Evolutionary conservation across 1,140 invertebrate species (phyloP).

Genomic region (Octopus bimaculoides): DNA sequence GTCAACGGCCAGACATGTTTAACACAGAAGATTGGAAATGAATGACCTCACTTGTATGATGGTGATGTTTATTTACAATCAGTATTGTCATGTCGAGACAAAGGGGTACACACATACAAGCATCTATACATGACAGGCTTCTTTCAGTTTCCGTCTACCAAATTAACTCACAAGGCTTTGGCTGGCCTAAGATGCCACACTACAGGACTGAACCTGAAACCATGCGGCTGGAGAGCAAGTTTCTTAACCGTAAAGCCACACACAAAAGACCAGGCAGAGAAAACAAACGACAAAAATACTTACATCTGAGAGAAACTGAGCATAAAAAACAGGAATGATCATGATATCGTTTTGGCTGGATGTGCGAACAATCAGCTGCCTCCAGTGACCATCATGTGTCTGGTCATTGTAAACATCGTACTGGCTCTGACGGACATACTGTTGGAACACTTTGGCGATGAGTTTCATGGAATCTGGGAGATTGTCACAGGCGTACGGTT

Average conservation of each 20-base stretch:
- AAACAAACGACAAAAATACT: background rate
- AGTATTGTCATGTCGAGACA: no score
- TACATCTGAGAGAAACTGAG: conserved; percentile 47
- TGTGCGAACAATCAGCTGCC: conserved; percentile 77
- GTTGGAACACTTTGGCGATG: conserved; percentile 73
- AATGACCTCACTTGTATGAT: no score
- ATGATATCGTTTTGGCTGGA: conserved; percentile 73
- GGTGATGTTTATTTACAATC: no score
- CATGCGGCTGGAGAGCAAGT: no score
- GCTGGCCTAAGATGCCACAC: background rate
- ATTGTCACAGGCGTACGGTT: conserved; percentile 73
- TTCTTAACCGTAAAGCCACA: no score
- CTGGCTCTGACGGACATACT: conserved; percentile 72
- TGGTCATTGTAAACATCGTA: conserved; percentile 79
- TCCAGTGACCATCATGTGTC: conserved; percentile 83
- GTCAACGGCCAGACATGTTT: no score
- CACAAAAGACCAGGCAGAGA: no score
- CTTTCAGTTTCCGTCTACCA: no score
- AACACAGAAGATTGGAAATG: no score
- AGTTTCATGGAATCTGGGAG: conserved; percentile 77
- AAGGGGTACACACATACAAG: no score
- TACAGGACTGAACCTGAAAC: background rate
- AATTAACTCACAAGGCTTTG: background rate
- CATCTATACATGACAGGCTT: no score
- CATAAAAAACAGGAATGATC: conserved; percentile 77